Conservation (phyloP, 2,113 vertebrate genomes). For the Sciurus niger region DNA sequence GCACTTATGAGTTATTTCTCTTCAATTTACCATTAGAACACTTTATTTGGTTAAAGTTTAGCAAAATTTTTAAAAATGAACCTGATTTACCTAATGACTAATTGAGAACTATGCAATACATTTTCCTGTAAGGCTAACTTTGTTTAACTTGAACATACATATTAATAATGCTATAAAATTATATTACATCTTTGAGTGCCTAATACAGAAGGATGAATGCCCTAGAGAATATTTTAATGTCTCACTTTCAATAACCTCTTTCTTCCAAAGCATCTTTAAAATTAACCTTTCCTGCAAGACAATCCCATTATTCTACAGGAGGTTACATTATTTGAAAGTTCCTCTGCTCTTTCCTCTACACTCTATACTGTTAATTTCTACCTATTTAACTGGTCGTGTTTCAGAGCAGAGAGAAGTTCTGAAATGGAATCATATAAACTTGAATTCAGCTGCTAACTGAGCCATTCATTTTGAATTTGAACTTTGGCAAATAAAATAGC, state of each 20-base stretch:
- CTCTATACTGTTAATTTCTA: neutral
- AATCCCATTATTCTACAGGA: neutral
- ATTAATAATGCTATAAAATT: neutral
- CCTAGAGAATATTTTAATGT: neutral
- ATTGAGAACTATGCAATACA: neutral
- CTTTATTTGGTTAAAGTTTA: neutral
- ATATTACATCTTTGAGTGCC: neutral
- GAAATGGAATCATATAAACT: neutral
- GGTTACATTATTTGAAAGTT: neutral
- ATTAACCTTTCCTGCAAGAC: neutral
- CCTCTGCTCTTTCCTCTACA: neutral
- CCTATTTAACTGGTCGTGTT: neutral
- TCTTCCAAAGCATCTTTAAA: constrained; percentile 15
- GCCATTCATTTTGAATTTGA: neutral
- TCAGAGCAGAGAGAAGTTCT: neutral
- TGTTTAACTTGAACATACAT: neutral
- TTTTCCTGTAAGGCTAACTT: neutral
- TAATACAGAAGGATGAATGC: neutral
- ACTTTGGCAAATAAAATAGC: neutral
- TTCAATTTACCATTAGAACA: neutral
- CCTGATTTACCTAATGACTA: neutral
- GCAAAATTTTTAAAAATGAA: neutral
- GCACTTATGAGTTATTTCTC: neutral
- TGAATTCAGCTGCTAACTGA: neutral
- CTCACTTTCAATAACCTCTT: neutral